Evolutionary conservation across 1,140 invertebrate genomes (phyloP).

Genomic region (Phortica variegata): DNA sequence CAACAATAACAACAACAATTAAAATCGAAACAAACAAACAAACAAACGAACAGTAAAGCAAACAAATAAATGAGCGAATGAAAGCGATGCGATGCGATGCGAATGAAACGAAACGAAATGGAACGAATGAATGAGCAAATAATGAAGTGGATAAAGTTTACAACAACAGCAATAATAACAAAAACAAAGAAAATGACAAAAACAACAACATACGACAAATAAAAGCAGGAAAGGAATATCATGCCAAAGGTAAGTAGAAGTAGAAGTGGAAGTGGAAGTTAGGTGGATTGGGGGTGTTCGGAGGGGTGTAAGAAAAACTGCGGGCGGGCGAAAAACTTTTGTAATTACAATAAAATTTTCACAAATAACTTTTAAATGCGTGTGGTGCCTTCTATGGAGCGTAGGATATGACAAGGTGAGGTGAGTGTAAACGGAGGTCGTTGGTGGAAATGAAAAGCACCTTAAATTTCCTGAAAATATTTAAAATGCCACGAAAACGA

Average conservation of each 20-base stretch:
- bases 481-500: too few species aligned
- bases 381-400: too few species aligned
- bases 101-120: constrained; percentile 39
- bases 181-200: constrained; percentile 20
- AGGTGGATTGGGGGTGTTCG: background rate
- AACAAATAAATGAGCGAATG: constrained; percentile 29
- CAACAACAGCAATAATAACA: constrained; percentile 4
- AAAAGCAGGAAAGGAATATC: constrained; percentile 30
- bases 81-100: constrained; percentile 38
- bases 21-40: constrained; percentile 37
- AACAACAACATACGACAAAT: constrained; percentile 2
- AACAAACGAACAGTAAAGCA: constrained; percentile 30
- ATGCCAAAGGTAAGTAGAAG: constrained; percentile 16
- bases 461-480: too few species aligned
- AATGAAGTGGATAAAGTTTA: constrained; percentile 53
- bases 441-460: too few species aligned
- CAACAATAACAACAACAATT: constrained; percentile 27
- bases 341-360: constrained; percentile 55
- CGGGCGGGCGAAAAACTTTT: constrained; percentile 33
- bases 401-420: too few species aligned
- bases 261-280: constrained; percentile 21
- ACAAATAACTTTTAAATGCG: constrained; percentile 54
- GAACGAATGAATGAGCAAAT: constrained; percentile 41
- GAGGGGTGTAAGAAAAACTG: background rate
- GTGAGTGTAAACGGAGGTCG: too few species aligned